Conservation (phyloP, 2,888 invertebrate species). For the Clivina fossor region DNA sequence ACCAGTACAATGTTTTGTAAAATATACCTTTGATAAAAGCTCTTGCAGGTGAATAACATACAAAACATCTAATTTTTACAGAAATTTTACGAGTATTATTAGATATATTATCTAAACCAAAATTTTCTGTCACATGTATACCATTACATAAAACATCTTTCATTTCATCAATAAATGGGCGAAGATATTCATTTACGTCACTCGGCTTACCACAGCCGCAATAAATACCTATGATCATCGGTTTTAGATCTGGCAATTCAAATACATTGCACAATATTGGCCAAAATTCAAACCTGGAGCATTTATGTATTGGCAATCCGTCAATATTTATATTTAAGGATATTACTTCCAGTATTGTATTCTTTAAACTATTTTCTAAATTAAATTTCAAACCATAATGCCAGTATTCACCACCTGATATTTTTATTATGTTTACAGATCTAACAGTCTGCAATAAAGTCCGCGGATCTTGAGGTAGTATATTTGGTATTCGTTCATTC, state of each 20-base stretch:
- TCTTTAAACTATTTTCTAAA: no score
- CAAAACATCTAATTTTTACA: constrained; percentile 35
- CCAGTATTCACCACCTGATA: no score
- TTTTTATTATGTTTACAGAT: no score
- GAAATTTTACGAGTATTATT: constrained; percentile 17
- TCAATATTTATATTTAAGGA: constrained; percentile 39
- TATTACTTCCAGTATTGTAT: constrained; percentile 16
- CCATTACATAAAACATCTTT: constrained; percentile 34
- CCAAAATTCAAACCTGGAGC: constrained; percentile 40
- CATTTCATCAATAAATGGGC: constrained; percentile 36
- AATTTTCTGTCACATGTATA: constrained; percentile 12
- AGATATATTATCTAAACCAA: no score
- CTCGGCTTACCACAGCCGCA: constrained; percentile 36
- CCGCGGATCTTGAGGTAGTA: no score
- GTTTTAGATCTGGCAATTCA: constrained; percentile 33
- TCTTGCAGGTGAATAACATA: constrained; percentile 38
- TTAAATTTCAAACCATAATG: no score
- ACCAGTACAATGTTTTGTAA: not conserved
- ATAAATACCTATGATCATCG: constrained; percentile 37
- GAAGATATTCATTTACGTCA: constrained; percentile 25
- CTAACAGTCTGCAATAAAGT: no score
- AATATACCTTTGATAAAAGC: constrained; percentile 40
- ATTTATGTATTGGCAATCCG: constrained; percentile 38
- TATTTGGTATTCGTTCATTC: no score
- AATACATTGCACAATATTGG: constrained; percentile 38